Base-by-base conservation (phyloP, 1,140 invertebrate genomes). In the Solenopsis fugax region DNA sequence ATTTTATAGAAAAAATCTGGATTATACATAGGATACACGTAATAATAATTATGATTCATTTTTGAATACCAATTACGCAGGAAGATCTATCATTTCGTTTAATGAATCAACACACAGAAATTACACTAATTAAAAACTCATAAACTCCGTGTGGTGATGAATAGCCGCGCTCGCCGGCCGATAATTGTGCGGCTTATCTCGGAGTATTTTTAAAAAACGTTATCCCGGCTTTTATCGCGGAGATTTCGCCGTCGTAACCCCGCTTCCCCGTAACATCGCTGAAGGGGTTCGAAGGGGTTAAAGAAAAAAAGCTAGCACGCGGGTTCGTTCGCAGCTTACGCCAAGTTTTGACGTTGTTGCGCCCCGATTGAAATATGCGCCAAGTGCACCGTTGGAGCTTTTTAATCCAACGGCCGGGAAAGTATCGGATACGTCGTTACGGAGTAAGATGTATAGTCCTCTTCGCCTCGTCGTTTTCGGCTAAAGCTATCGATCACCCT, bases 281-380 rank as follows among this genome's bases (percentile, higher is more conserved):
- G 41, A 58, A 24, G 64, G 64, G 41, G 64, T 48, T 52, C 24
- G 67, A 84, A 84, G 80, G 80, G 80, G 69, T 84, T 84, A 75
- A 71, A 75, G 69, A 34, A 72, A 72, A 82, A 75, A 84, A 67
- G 37, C 9, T 6, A 29, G 16, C n/a, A n/a, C n/a, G n/a, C 16
- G 60, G 37, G 24, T 58, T 60, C 80, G 80, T 50, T 69, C 48
- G 77, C 48, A 50, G 80, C 69, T 84, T 84, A 84, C 80, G 80
- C 69, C 69, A 84, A 84, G 80, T 84, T 84, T 84, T 84, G 80
- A 84, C 80, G 80, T 84, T 84, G 80, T 84, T 84, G 80, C 80
- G 69, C 80, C 80, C 56, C 69, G 80, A 84, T 84, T 84, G 80
- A 84, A 84, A 84, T 84, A 84, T 84, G 80, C 80, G 80, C 80